Evolutionary conservation across 64 coral and sea anemone genomes (phyloP).

Genomic region (Trachythela sp.): DNA sequence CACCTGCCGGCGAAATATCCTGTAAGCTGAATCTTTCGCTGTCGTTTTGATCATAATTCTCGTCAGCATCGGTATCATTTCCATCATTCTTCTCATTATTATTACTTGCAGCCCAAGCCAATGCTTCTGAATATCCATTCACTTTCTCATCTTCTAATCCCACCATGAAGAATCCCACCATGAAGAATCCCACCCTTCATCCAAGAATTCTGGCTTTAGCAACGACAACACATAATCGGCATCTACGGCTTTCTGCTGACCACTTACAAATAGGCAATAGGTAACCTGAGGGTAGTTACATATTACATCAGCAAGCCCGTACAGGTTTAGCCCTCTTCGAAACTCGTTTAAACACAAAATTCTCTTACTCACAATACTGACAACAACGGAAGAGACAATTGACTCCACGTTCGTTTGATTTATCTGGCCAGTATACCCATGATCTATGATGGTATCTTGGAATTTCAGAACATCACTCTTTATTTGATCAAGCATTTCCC

Average conservation of each 20-base stretch:
- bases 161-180: conserved; percentile 27
- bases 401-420: conserved; percentile 15
- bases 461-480: conserved; percentile 19
- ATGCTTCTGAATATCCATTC: not conserved
- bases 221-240: not conserved
- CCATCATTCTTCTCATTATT: not conserved
- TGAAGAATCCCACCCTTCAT: conserved; percentile 6
- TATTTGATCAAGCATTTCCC: conserved; percentile 3
- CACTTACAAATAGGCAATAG: not conserved
- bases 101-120: not conserved
- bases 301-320: conserved; percentile 35
- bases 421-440: conserved; percentile 44
- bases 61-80: not conserved
- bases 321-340: conserved; percentile 28
- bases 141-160: conserved; percentile 32
- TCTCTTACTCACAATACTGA: conserved; percentile 30
- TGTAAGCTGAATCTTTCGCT: not conserved
- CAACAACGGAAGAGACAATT: conserved; percentile 18
- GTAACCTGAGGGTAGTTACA: not conserved
- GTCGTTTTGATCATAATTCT: too few species aligned
- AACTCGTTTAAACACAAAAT: conserved; percentile 21
- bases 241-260: not conserved
- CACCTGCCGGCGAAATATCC: conserved; percentile 23
- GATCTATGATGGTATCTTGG: conserved; percentile 28
- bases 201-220: not conserved